phyloP scores from a whole-genome alignment of 1,140 invertebrate species.

The Oscheius sp. region DNA sequence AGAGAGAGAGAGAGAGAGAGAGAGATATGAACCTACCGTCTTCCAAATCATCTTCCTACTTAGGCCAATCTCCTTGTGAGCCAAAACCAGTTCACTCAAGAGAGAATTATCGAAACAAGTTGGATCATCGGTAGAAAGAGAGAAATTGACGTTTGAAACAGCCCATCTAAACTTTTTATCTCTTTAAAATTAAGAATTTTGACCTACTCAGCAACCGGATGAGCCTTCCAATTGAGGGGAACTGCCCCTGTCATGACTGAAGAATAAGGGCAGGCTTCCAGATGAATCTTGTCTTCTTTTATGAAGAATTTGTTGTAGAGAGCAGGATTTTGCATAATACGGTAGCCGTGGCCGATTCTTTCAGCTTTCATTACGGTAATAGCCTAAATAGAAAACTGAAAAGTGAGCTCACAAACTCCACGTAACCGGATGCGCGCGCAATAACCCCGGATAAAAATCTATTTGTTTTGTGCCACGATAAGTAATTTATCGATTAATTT shows the following conservation, averaged over 20 bases:
- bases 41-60: too few species aligned
- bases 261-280: slow-evolving; percentile 68
- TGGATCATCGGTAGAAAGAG: slow-evolving; percentile 69
- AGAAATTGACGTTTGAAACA: slow-evolving; percentile 68
- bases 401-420: too few species aligned
- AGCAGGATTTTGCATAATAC: slow-evolving; percentile 65
- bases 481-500: too few species aligned
- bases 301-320: slow-evolving; percentile 62
- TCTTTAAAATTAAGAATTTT: background rate
- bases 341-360: slow-evolving; percentile 70
- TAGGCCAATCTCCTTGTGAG: too few species aligned
- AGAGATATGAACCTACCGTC: too few species aligned
- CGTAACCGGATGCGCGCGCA: too few species aligned
- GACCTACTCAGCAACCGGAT: too few species aligned
- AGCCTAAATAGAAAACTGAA: too few species aligned
- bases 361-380: slow-evolving; percentile 66
- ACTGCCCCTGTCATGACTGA: slow-evolving; percentile 68
- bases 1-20: too few species aligned
- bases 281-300: slow-evolving; percentile 63
- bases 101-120: slow-evolving; percentile 65
- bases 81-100: slow-evolving; percentile 67
- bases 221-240: slow-evolving; percentile 49
- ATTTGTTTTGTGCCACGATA: too few species aligned
- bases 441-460: too few species aligned
- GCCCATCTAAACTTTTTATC: slow-evolving; percentile 62